Conservation (phyloP, 1,140 invertebrate species). For the Bicyclus anynana region DNA sequence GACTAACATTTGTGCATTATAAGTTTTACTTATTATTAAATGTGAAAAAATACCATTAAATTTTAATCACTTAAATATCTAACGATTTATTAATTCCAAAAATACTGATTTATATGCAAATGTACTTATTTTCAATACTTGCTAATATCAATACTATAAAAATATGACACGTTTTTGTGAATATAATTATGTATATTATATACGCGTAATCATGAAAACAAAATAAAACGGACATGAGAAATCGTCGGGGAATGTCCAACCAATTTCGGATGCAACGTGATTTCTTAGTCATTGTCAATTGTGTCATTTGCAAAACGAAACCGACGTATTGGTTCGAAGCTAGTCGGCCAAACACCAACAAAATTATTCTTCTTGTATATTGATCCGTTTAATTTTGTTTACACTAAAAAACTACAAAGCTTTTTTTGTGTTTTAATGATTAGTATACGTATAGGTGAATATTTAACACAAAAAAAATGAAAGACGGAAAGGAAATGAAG, state of each 20-base stretch:
- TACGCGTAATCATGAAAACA: no score
- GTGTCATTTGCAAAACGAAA: no score
- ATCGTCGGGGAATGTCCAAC: no score
- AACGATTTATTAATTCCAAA: not conserved
- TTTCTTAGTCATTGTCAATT: no score
- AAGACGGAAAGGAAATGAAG: not conserved
- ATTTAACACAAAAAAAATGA: not conserved
- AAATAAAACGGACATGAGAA: no score
- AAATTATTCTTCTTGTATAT: no score
- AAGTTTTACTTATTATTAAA: constrained; percentile 19
- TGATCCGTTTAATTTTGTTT: no score
- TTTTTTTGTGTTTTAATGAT: not conserved
- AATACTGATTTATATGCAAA: not conserved
- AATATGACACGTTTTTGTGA: constrained; percentile 11
- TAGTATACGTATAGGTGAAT: not conserved
- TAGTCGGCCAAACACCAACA: no score
- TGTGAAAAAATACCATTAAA: not conserved
- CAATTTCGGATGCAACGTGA: no score
- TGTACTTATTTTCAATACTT: constrained; percentile 1
- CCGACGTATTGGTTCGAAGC: no score
- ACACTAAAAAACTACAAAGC: no score
- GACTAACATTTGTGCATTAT: constrained; percentile 17
- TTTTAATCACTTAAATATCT: no score
- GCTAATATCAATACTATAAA: not conserved
- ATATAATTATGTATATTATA: not conserved